Evolutionary conservation across 2,113 vertebrate genomes (phyloP).

Genomic region (Ceuthmochares aereus): DNA sequence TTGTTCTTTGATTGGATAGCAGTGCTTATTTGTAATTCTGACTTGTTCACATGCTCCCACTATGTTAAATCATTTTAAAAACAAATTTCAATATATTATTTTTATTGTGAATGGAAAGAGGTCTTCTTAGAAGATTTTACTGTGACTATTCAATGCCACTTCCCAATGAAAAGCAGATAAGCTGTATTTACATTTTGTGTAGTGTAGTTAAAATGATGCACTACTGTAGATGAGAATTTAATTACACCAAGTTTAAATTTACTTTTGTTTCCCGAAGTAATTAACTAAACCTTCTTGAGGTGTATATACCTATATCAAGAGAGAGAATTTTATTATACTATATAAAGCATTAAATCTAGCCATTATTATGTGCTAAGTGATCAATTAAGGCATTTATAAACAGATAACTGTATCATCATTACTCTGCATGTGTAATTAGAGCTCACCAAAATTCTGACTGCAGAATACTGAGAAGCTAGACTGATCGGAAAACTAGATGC

Average conservation of each 20-base stretch:
- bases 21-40: background rate
- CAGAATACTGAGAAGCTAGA: background rate
- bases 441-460: background rate
- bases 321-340: background rate
- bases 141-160: background rate
- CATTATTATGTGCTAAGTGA: background rate
- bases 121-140: background rate
- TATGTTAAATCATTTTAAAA: background rate
- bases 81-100: background rate
- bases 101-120: background rate
- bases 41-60: background rate
- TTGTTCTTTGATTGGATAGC: background rate
- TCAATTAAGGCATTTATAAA: background rate
- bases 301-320: background rate
- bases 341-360: background rate
- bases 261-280: constrained; percentile 10
- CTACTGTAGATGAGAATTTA: background rate
- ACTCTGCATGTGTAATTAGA: background rate
- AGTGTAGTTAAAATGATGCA: background rate
- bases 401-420: background rate
- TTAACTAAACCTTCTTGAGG: background rate
- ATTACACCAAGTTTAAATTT: background rate
- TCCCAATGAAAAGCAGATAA: background rate
- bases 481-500: background rate
- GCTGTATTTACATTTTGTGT: background rate